phyloP scores from a whole-genome alignment of 1,140 invertebrate genomes.

The Idris sp. region DNA sequence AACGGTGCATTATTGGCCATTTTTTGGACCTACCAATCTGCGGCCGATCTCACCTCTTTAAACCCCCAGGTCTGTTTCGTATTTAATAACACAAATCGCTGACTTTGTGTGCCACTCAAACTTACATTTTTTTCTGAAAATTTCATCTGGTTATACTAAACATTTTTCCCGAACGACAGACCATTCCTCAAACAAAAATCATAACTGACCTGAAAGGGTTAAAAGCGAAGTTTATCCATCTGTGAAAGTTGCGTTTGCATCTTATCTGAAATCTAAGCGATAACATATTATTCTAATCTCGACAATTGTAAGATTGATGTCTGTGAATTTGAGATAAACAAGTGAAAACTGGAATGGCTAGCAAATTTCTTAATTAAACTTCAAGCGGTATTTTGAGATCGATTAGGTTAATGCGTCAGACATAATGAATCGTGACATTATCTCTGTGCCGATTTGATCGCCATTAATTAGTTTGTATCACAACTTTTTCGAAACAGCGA shows the following conservation, averaged over 20 bases:
- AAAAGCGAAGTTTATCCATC: not conserved
- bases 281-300: conserved; percentile 13
- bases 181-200: too few relatives aligned
- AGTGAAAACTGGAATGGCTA: conserved; percentile 9
- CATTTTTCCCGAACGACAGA: too few relatives aligned
- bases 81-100: conserved; percentile 22
- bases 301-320: conserved; percentile 15
- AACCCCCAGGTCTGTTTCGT: conserved; percentile 11
- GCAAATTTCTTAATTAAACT: conserved; percentile 33
- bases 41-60: conserved; percentile 33
- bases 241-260: conserved; percentile 8
- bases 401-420: conserved; percentile 14
- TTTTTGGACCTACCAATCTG: conserved; percentile 51
- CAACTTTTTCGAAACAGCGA: conserved; percentile 32
- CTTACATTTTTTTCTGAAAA: too few relatives aligned
- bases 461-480: conserved; percentile 58
- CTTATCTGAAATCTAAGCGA: conserved; percentile 9
- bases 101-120: conserved; percentile 10
- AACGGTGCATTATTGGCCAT: conserved; percentile 58
- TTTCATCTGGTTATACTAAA: too few relatives aligned
- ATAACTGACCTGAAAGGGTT: conserved; percentile 6
- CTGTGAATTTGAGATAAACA: conserved; percentile 2
- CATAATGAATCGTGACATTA: conserved; percentile 47
- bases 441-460: conserved; percentile 42
- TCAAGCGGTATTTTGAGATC: conserved; percentile 35